Base-by-base conservation (phyloP, 2,888 invertebrate species). In the Cetonia aurata region DNA sequence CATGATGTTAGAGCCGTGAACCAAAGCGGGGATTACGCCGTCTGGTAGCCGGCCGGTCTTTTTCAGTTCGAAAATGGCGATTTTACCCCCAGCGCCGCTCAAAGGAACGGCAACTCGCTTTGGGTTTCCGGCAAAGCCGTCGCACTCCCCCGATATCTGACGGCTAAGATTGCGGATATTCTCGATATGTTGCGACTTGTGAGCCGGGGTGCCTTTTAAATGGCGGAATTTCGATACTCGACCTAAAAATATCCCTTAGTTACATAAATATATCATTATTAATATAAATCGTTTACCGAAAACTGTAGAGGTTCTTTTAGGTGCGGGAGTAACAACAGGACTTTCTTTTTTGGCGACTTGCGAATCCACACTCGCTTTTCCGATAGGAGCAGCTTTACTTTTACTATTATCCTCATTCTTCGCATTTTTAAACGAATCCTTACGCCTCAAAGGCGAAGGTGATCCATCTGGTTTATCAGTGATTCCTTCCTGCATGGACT, bases 221-320 rank as follows among this genome's bases (percentile, higher is more conserved):
- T 97, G 96, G 0, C 96, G 91, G 85, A 96, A 98, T 83, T 98
- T 98, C 0, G 96, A 96, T 44, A 94, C 95, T 78, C 93, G 91
- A 60, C 91, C 92, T 92, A 77, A 50, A 15, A n/a, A 57, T 37
- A 10, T 25, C 3, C 1, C 25, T 4, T 25, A 25, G 53, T 67
- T 25, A n/a, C 13, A 4, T 25, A 17, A 52, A 52, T 13, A 10
- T 41, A 50, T 19, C 66, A 55, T 48, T 48, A 42, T 19, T 15
- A 19, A 8, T 50, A 33, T 46, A 69, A 59, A 68, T 71, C 33
- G 76, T 81, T 85, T 82, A 91, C 94, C 94, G 80, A 95, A 95
- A 0, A 95, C 95, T 10, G 95, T 95, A 0, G 94, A 95, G 0
- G 94, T 95, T 77, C 95, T 87, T 79, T 95, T 95, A 0, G 94